Evolutionary conservation across 2,888 invertebrate species (phyloP).

Genomic region (Amphipoea oculea): DNA sequence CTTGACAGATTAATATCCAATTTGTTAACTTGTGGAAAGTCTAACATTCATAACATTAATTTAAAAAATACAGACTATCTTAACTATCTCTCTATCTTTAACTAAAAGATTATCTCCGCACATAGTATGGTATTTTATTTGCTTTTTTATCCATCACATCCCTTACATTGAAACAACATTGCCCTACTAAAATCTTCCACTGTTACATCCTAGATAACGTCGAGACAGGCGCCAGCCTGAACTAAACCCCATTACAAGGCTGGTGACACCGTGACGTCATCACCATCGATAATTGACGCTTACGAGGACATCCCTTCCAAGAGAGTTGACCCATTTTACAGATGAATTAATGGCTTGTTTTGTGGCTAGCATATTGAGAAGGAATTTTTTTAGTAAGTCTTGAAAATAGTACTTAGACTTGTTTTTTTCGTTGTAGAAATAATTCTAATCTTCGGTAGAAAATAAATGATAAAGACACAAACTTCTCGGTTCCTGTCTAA

Average conservation of each 20-base stretch:
- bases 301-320: slow-evolving; percentile 46
- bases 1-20: not conserved
- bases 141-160: not conserved
- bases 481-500: not conserved
- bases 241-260: slow-evolving; percentile 60
- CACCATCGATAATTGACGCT: slow-evolving; percentile 58
- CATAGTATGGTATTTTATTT: too few relatives aligned
- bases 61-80: not conserved
- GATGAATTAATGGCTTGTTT: slow-evolving; percentile 41
- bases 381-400: not conserved
- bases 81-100: too few relatives aligned
- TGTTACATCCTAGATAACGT: slow-evolving; percentile 56
- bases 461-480: not conserved
- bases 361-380: slow-evolving; percentile 5
- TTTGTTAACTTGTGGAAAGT: not conserved
- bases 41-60: not conserved
- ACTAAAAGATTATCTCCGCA: not conserved
- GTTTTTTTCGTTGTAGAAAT: not conserved
- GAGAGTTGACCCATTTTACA: slow-evolving; percentile 55
- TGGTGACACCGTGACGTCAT: slow-evolving; percentile 62
- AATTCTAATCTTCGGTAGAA: not conserved
- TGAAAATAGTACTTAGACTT: not conserved
- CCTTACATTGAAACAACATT: not conserved
- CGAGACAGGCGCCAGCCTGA: slow-evolving; percentile 73
- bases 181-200: slow-evolving; percentile 47